Base-by-base conservation (phyloP, 2,113 vertebrate species). In the Holacanthus passer region DNA sequence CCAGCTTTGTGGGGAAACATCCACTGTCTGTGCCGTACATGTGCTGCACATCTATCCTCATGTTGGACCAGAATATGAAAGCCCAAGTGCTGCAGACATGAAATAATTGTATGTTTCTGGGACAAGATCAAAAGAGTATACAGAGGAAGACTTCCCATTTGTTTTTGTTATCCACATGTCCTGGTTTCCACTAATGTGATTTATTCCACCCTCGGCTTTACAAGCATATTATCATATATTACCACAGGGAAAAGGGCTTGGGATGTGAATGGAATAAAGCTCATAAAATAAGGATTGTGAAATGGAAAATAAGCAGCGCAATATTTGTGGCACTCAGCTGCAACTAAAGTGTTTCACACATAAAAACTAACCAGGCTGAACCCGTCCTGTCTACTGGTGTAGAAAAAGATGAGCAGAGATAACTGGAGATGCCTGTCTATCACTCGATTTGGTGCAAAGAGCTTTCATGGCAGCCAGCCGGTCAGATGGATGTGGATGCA, bases 41-140 rank as follows among this genome's bases (percentile, higher is more conserved):
- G 59, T 0, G 24, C 19, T 73, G 35, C 24, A 55, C 29, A 60
- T 7, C 43, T 41, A 55, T 65, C 45, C 29, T 56, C 13, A 14
- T 62, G 39, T 56, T 66, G 31, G 65, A 72, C 14, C 39, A 56
- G 35, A 77, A 64, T 8, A 22, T 19, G 9, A 73, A 29, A 55
- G 55, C 22, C 31, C 29, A 66, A 53, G 52, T 55, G 8, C 43
- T 66, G 47, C 27, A 41, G 41, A 41, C 2, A 2, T 20, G 24
- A 72, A 45, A 69, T 73, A 71, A 70, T 66, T 50, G 9, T 41
- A 60, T 75, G 77, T 83, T 87, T 89, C 79, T 81, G 79, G 81
- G 76, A 81, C 81, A 24, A 68, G 45, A 83, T 88, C 56, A 81
- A 74, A 89, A 58, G 50, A 73, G 24, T 29, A 56, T 20, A 73